Percentiles rank a stretch among this genome's conserved stretches.
phyloP scores from a whole-genome alignment of 2,797 vertebrate genomes.

The Buceros bicornis region DNA sequence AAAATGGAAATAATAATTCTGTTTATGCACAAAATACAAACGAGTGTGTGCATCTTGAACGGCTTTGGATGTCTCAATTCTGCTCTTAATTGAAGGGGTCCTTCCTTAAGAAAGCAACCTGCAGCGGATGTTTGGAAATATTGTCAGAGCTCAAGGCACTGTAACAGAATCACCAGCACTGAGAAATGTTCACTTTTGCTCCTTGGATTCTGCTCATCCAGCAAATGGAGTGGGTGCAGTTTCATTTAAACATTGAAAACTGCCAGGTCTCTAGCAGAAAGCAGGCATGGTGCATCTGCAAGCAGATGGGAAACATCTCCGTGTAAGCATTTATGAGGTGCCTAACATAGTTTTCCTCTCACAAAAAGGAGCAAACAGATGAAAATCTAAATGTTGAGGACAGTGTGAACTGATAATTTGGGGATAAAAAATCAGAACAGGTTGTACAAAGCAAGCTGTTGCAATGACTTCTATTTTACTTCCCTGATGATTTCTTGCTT shows the following conservation, averaged over 20 bases:
- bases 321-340: conserved; percentile 48
- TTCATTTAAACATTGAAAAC: conserved; percentile 31
- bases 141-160: neutral
- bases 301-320: conserved; percentile 66
- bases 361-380: conserved; percentile 50
- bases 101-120: neutral
- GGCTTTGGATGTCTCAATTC: neutral
- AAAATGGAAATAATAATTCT: neutral
- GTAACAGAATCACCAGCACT: neutral
- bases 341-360: conserved; percentile 28
- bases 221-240: conserved; percentile 14
- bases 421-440: neutral
- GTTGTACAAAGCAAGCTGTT: conserved; percentile 42
- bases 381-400: conserved; percentile 64
- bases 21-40: neutral
- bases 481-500: neutral
- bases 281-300: conserved; percentile 22
- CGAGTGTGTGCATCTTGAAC: neutral
- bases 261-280: conserved; percentile 31
- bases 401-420: conserved; percentile 5
- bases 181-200: conserved; percentile 37
- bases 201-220: conserved; percentile 25
- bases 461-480: conserved; percentile 16
- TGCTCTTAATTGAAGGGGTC: neutral
- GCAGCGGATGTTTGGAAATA: neutral